Percentiles rank a stretch among this genome's conserved stretches.
Conservation (phyloP, 2,888 invertebrate species). For the Isotomurus palustris region DNA sequence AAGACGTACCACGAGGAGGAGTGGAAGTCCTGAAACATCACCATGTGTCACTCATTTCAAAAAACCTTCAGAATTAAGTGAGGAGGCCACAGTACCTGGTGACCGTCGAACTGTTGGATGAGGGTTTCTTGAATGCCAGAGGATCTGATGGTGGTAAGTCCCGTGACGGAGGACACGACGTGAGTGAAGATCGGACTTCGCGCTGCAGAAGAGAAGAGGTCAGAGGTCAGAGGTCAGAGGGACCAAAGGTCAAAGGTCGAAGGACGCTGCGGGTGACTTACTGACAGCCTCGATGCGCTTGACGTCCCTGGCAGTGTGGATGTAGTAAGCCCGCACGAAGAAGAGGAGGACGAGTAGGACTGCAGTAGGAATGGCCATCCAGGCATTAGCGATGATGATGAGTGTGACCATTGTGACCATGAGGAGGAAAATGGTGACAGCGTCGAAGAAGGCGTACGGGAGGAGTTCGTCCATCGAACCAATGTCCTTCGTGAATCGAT, state of each 20-base stretch:
- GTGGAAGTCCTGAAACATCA: constrained; percentile 53
- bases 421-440: constrained; percentile 52
- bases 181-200: constrained; percentile 93
- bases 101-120: constrained; percentile 66
- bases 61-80: background rate
- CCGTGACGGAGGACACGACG: constrained; percentile 80
- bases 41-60: too few species aligned
- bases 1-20: constrained; percentile 90
- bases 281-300: constrained; percentile 57
- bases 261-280: constrained; percentile 47
- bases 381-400: constrained; percentile 51
- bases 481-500: constrained; percentile 55
- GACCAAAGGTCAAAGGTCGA: background rate
- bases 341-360: constrained; percentile 69
- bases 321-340: constrained; percentile 67
- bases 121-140: constrained; percentile 76
- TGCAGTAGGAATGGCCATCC: constrained; percentile 58
- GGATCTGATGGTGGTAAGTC: constrained; percentile 85
- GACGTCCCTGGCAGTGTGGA: constrained; percentile 72
- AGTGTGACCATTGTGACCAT: constrained; percentile 52
- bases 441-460: constrained; percentile 61
- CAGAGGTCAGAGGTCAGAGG: background rate
- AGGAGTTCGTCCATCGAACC: constrained; percentile 62
- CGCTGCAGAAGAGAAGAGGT: constrained; percentile 55
- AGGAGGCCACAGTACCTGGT: constrained; percentile 60